A percentile compares a stretch with the other conserved stretches of the same genome.
These are phyloP conservation scores for Nycteola revayana DNA, from an alignment of 2,888 invertebrate genomes.

Conservation along the genomic window DNA sequence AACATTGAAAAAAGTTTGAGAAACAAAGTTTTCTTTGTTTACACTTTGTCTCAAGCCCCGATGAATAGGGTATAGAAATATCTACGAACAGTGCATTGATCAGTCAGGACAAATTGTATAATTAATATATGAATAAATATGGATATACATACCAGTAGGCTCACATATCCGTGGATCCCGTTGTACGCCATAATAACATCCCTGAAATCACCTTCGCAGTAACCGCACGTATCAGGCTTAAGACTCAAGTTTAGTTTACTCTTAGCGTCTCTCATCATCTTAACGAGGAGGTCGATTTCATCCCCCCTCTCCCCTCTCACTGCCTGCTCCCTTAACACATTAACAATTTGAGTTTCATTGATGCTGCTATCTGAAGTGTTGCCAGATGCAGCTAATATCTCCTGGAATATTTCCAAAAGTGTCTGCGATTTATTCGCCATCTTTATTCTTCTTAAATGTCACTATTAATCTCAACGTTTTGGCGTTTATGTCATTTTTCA, in stretches of 20 bases:
- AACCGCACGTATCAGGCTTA: slow-evolving; percentile 65
- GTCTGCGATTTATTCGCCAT: slow-evolving; percentile 71
- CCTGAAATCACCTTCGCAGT: slow-evolving; percentile 83
- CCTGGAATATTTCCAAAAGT: slow-evolving; percentile 69
- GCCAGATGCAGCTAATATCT: slow-evolving; percentile 69
- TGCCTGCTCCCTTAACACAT: slow-evolving; percentile 61
- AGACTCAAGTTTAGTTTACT: slow-evolving; percentile 52
- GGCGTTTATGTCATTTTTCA: slow-evolving; percentile 11
- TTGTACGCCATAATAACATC: slow-evolving; percentile 84
- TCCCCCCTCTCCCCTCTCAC: slow-evolving; percentile 43
- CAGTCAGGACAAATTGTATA: no score
- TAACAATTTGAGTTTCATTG: slow-evolving; percentile 66
- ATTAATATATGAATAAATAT: no score
- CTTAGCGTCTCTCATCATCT: slow-evolving; percentile 64
- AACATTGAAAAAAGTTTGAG: no score
- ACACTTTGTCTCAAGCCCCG: no score
- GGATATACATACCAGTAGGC: slow-evolving; percentile 88
- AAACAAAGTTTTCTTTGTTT: no score
- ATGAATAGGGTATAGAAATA: no score
- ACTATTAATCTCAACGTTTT: slow-evolving; percentile 5
- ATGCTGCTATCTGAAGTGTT: slow-evolving; percentile 56
- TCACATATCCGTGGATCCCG: slow-evolving; percentile 90
- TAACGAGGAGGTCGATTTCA: slow-evolving; percentile 58
- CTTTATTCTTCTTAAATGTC: slow-evolving; percentile 24
- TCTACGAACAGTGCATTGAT: no score